These are phyloP conservation scores for Tachina grossa DNA, from an alignment of 2,888 invertebrate genomes.

Conservation along the genomic window DNA sequence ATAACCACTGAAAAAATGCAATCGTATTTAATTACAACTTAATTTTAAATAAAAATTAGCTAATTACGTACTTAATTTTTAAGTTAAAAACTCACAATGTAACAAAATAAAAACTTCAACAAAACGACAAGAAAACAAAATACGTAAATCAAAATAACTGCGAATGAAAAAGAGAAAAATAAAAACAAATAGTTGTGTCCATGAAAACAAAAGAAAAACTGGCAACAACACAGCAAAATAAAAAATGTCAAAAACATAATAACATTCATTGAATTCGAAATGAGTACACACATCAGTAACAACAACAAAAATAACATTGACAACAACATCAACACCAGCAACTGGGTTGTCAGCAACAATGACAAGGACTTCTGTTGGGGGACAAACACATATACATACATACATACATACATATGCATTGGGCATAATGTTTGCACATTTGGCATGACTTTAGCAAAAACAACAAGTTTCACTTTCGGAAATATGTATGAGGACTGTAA, in stretches of 20 bases:
- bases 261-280: conserved; percentile 26
- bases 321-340: conserved; percentile 21
- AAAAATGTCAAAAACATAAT: conserved; percentile 63
- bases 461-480: conserved; percentile 7
- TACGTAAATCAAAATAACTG: conserved; percentile 34
- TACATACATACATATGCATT: background rate
- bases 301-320: background rate
- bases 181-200: conserved; percentile 48
- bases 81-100: conserved; percentile 14
- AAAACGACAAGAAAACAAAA: conserved; percentile 30
- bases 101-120: conserved; percentile 15
- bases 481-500: background rate
- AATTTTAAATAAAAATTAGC: no score
- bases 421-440: background rate
- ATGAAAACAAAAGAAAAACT: conserved; percentile 42
- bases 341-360: conserved; percentile 29
- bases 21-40: no score
- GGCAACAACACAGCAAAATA: conserved; percentile 2
- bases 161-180: background rate
- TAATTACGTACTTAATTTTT: no score
- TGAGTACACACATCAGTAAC: conserved; percentile 3
- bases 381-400: no score
- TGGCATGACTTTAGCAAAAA: conserved; percentile 3
- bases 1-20: no score
- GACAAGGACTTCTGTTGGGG: conserved; percentile 18